phyloP scores from a whole-genome alignment of 2,888 invertebrate genomes.

The Metalampra italica region DNA sequence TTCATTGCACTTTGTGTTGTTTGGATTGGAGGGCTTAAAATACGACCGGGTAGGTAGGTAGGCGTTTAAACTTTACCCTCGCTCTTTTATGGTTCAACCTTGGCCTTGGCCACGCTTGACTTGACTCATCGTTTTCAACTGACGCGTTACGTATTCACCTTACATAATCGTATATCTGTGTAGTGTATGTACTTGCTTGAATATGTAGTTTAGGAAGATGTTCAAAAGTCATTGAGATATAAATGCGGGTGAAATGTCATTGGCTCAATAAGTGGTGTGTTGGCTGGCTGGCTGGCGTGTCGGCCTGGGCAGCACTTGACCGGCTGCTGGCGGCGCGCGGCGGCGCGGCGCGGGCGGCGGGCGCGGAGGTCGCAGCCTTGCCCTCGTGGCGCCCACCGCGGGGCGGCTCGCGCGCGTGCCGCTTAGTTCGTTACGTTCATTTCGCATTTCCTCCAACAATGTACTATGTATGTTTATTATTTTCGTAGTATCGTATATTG shows the following conservation, averaged over 20 bases:
- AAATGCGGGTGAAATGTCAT: neutral
- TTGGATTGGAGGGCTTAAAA: neutral
- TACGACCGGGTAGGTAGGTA: neutral
- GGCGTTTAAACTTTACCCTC: neutral
- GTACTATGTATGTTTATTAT: too few relatives aligned
- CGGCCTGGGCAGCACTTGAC: slow-evolving; percentile 24
- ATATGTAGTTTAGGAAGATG: neutral
- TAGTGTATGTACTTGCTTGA: too few relatives aligned
- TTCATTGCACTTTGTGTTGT: neutral
- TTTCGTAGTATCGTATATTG: too few relatives aligned
- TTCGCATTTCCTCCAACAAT: neutral
- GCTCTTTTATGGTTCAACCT: neutral
- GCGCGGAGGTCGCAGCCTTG: slow-evolving; percentile 46
- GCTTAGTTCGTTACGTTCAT: slow-evolving; percentile 39
- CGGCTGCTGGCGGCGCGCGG: slow-evolving; percentile 12
- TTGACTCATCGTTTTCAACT: neutral
- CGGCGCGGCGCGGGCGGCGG: slow-evolving; percentile 12
- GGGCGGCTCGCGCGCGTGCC: slow-evolving; percentile 31
- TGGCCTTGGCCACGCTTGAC: neutral
- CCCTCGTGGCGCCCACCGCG: slow-evolving; percentile 43
- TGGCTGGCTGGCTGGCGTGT: too few relatives aligned
- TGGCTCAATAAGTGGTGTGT: slow-evolving; percentile 14
- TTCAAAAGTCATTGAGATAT: neutral
- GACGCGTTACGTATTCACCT: neutral
- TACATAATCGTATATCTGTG: neutral